A percentile compares a stretch with the other conserved stretches of the same genome.
phyloP scores from a whole-genome alignment of 2,888 invertebrate species.

The Sarcophaga subvicina region DNA sequence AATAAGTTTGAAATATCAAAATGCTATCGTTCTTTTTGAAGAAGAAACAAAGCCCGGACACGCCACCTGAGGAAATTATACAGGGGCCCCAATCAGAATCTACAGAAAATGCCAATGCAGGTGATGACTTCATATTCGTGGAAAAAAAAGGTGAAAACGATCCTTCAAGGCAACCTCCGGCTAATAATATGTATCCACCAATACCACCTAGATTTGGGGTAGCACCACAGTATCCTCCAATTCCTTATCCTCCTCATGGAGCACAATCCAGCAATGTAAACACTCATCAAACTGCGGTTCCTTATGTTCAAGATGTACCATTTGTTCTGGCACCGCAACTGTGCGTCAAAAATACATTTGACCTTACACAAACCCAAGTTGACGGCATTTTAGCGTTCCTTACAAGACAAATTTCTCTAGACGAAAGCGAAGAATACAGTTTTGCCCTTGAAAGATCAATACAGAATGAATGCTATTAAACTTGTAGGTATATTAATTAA shows the following conservation, averaged over 20 bases:
- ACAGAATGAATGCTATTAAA: constrained; percentile 76
- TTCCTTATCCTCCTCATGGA: constrained; percentile 65
- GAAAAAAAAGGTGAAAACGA: constrained; percentile 71
- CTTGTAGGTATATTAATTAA: neutral
- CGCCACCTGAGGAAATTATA: constrained; percentile 72
- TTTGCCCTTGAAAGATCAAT: constrained; percentile 78
- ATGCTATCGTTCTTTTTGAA: constrained; percentile 79
- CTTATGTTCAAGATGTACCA: constrained; percentile 78
- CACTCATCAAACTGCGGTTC: constrained; percentile 70
- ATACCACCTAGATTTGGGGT: constrained; percentile 70
- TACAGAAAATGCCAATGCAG: constrained; percentile 60
- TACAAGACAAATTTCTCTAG: constrained; percentile 77
- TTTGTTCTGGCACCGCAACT: constrained; percentile 77
- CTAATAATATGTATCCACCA: constrained; percentile 73
- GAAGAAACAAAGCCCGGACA: constrained; percentile 75
- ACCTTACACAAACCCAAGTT: constrained; percentile 76
- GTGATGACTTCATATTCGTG: constrained; percentile 78
- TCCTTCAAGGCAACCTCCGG: constrained; percentile 62
- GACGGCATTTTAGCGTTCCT: constrained; percentile 78
- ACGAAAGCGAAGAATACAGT: constrained; percentile 76
- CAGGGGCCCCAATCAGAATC: constrained; percentile 71
- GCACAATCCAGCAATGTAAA: constrained; percentile 13
- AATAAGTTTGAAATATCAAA: neutral
- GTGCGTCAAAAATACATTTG: constrained; percentile 73
- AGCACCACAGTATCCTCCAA: constrained; percentile 72